Conservation (phyloP, 2,888 invertebrate genomes). For the Acanthosoma haemorrhoidale region DNA sequence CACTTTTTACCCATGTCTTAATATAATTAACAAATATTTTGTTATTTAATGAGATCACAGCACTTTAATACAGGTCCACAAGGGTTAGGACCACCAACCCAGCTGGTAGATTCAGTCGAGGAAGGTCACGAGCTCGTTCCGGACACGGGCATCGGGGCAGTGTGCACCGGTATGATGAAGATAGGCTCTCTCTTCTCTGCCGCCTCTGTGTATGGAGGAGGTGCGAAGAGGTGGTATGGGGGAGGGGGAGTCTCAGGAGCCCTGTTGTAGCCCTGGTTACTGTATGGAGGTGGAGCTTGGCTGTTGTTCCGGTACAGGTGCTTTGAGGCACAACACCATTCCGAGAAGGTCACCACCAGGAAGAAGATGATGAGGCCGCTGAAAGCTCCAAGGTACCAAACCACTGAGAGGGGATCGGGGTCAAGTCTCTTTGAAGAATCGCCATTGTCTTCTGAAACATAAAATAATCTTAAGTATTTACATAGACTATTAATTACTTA, state of each 20-base stretch:
- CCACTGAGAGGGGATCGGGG: conserved; percentile 53
- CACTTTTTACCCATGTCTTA: conserved; percentile 20
- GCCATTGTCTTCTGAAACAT: conserved; percentile 13
- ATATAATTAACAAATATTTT: neutral
- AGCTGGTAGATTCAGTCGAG: neutral
- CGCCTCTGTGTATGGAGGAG: conserved; percentile 48
- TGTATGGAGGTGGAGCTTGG: conserved; percentile 42
- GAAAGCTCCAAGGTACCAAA: conserved; percentile 56
- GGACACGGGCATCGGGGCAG: neutral
- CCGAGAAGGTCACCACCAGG: conserved; percentile 53
- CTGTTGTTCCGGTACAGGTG: conserved; percentile 44
- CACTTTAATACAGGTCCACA: conserved; percentile 26
- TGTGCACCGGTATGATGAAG: conserved; percentile 38
- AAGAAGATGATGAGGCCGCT: conserved; percentile 55
- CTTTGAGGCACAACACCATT: conserved; percentile 50
- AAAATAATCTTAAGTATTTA: too few relatives aligned
- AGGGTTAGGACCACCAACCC: conserved; percentile 3
- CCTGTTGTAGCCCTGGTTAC: conserved; percentile 33
- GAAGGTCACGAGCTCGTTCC: conserved; percentile 1
- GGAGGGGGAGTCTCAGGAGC: conserved; percentile 48
- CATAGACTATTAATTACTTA: too few relatives aligned
- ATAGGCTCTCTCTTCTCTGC: conserved; percentile 34
- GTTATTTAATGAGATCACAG: conserved; percentile 24
- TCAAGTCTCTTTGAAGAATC: conserved; percentile 21
- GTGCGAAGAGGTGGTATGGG: conserved; percentile 54